A percentile compares a stretch with the other conserved stretches of the same genome.
Evolutionary conservation across 2,113 vertebrate species (phyloP).

Genomic region (Lycocorax pyrrhopterus): DNA sequence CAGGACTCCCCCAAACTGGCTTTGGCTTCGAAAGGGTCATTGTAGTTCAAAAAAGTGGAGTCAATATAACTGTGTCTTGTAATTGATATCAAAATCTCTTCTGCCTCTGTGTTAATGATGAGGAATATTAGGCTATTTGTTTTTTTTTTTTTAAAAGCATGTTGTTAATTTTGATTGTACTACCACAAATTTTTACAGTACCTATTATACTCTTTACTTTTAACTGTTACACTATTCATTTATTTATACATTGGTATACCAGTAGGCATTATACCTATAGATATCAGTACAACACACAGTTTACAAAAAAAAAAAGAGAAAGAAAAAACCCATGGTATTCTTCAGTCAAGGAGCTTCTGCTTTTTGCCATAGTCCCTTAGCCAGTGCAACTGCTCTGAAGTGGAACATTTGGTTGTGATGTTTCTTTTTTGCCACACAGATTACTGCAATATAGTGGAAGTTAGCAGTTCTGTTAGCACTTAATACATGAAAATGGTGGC

Average conservation of each 20-base stretch:
- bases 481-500: background rate
- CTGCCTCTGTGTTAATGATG: background rate
- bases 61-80: background rate
- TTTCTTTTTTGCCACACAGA: background rate
- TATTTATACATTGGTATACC: background rate
- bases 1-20: background rate
- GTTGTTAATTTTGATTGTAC: background rate
- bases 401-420: background rate
- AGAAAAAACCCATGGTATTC: accelerated
- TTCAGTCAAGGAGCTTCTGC: background rate
- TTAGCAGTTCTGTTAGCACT: background rate
- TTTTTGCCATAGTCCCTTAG: background rate
- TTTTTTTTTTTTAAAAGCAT: background rate
- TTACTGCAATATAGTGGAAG: background rate
- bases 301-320: background rate
- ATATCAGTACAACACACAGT: background rate
- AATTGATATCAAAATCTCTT: background rate
- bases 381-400: background rate
- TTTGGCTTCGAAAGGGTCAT: background rate
- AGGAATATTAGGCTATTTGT: background rate
- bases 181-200: background rate
- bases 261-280: background rate
- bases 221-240: background rate
- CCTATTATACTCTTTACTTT: background rate
- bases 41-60: background rate